A percentile compares a stretch with the other conserved stretches of the same genome.
phyloP scores from a whole-genome alignment of 2,888 invertebrate genomes.

The Sacculina carcini region DNA sequence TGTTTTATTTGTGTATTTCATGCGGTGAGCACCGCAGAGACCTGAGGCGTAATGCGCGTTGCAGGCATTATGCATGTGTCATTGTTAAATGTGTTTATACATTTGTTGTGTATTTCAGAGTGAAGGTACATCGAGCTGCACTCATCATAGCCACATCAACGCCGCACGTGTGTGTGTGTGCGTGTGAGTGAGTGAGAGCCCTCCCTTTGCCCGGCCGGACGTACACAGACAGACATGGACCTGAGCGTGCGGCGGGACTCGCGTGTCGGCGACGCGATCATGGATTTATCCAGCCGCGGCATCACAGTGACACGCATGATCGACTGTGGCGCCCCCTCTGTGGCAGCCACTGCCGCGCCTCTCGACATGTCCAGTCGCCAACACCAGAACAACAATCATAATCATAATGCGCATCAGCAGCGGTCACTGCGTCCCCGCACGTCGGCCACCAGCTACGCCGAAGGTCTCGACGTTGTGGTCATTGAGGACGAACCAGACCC shows the following conservation, averaged over 20 bases:
- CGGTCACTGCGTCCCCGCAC: slow-evolving; percentile 54
- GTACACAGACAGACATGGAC: slow-evolving; percentile 5
- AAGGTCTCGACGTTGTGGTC: slow-evolving; percentile 29
- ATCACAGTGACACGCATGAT: background rate
- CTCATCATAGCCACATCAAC: too few relatives aligned
- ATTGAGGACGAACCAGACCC: slow-evolving; percentile 20
- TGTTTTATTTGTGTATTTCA: too few relatives aligned
- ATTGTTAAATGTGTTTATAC: too few relatives aligned
- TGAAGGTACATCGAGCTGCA: too few relatives aligned
- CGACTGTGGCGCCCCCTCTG: background rate
- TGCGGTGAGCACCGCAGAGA: too few relatives aligned
- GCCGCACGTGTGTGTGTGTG: too few relatives aligned
- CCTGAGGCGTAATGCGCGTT: too few relatives aligned
- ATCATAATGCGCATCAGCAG: slow-evolving; percentile 17
- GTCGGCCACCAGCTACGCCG: slow-evolving; percentile 62
- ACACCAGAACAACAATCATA: slow-evolving; percentile 9
- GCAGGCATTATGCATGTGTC: too few relatives aligned
- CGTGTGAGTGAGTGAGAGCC: too few relatives aligned
- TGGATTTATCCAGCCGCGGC: background rate
- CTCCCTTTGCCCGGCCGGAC: too few relatives aligned
- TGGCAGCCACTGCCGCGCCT: background rate
- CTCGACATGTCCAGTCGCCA: background rate
- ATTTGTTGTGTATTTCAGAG: too few relatives aligned
- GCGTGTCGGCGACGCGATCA: slow-evolving; percentile 7
- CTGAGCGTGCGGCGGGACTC: slow-evolving; percentile 3